A percentile compares a stretch with the other conserved stretches of the same genome.
phyloP scores from a whole-genome alignment of 2,797 vertebrate species.

The Sebastes variabilis region DNA sequence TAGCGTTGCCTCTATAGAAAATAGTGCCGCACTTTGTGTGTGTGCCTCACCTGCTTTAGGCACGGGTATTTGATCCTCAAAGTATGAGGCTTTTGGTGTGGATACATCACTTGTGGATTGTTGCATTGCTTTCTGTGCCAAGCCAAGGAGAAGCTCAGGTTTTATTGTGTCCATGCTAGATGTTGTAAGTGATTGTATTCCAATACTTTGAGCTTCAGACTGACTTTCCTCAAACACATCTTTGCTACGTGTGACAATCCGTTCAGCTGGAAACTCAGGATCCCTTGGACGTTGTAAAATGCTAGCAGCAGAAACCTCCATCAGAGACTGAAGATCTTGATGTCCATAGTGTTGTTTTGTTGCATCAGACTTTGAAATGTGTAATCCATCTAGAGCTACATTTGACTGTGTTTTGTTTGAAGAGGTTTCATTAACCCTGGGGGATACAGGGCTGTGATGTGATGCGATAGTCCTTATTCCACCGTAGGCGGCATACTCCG shows the following conservation, averaged over 20 bases:
- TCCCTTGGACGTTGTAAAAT: slow-evolving; percentile 15
- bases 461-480: slow-evolving; percentile 66
- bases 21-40: slow-evolving; percentile 51
- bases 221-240: slow-evolving; percentile 44
- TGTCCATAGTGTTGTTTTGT: slow-evolving; percentile 51
- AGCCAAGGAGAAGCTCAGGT: slow-evolving; percentile 55
- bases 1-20: slow-evolving; percentile 41
- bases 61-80: slow-evolving; percentile 69
- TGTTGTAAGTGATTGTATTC: slow-evolving; percentile 60
- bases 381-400: slow-evolving; percentile 34
- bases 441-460: slow-evolving; percentile 37
- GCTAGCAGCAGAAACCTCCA: slow-evolving; percentile 25
- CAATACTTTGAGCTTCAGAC: slow-evolving; percentile 56
- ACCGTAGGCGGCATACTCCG: slow-evolving; percentile 77
- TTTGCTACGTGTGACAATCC: slow-evolving; percentile 37
- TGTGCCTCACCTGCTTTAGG: slow-evolving; percentile 75
- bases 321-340: slow-evolving; percentile 14
- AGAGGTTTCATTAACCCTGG: slow-evolving; percentile 21
- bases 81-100: slow-evolving; percentile 66
- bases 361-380: slow-evolving; percentile 42
- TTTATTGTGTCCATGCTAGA: slow-evolving; percentile 56
- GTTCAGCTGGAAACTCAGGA: slow-evolving; percentile 22
- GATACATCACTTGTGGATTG: slow-evolving; percentile 69
- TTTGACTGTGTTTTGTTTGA: slow-evolving; percentile 43
- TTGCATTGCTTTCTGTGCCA: slow-evolving; percentile 64